phyloP scores from a whole-genome alignment of 23 tunicate genomes.

The Diplosoma virens region DNA sequence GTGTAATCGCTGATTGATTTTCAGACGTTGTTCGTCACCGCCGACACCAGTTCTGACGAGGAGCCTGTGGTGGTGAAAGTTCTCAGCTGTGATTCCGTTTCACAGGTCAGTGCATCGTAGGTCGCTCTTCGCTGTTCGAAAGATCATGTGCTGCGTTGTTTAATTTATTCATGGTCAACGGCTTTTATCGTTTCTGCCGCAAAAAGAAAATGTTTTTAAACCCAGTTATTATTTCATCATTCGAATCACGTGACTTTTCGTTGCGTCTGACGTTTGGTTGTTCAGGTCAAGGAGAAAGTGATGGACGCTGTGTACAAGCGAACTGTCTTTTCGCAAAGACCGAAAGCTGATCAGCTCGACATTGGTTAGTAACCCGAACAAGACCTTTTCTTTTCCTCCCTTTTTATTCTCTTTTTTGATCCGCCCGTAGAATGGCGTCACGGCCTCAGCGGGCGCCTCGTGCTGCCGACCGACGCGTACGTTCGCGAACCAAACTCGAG shows the following conservation, averaged over 20 bases:
- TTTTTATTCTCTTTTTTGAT: slow-evolving; percentile 1
- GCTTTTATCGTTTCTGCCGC: too few species aligned
- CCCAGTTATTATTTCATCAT: too few species aligned
- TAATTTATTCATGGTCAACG: too few species aligned
- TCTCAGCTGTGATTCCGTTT: slow-evolving; percentile 76
- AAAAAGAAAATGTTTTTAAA: too few species aligned
- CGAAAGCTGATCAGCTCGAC: slow-evolving; percentile 73
- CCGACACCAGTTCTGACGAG: slow-evolving; percentile 44
- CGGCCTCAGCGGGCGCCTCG: slow-evolving; percentile 81
- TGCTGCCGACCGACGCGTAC: slow-evolving; percentile 61
- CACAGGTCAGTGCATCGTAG: slow-evolving; percentile 93
- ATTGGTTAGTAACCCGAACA: slow-evolving; percentile 48
- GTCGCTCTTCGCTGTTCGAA: too few species aligned
- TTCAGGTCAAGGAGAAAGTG: slow-evolving; percentile 92
- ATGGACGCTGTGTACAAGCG: slow-evolving; percentile 92
- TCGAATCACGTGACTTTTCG: not conserved
- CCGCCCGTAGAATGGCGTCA: slow-evolving; percentile 84
- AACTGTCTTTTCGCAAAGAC: slow-evolving; percentile 79
- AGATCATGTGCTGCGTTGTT: too few species aligned
- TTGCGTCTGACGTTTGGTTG: not conserved
- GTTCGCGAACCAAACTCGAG: slow-evolving; percentile 45
- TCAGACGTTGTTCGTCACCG: slow-evolving; percentile 71
- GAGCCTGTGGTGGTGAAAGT: slow-evolving; percentile 93
- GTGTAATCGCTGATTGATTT: too few species aligned
- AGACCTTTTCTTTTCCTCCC: not conserved